Conservation (phyloP, 2,113 vertebrate species). For the Felis catus region DNA sequence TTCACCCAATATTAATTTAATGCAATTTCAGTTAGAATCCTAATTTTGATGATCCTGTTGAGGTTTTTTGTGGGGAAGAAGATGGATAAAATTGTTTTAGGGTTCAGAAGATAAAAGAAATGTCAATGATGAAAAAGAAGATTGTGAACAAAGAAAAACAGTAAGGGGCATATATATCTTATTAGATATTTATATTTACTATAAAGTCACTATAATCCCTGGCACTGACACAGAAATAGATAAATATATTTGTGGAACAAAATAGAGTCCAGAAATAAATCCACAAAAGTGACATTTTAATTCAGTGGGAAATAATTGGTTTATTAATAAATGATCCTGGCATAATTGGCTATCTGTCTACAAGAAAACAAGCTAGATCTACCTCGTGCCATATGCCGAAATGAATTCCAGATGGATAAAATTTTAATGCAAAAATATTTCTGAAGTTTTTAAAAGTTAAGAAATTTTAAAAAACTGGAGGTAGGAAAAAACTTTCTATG, state of each 20-base stretch:
- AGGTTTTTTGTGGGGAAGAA: not conserved
- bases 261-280: conserved; percentile 31
- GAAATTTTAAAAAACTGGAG: not conserved
- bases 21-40: not conserved
- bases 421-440: conserved; percentile 54
- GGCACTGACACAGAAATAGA: not conserved
- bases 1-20: not conserved
- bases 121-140: not conserved
- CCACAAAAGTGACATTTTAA: conserved; percentile 21
- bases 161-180: not conserved
- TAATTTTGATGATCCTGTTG: not conserved
- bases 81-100: not conserved
- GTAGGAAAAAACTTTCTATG: not conserved
- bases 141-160: not conserved
- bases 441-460: conserved; percentile 44
- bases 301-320: conserved; percentile 28
- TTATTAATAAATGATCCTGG: conserved; percentile 64
- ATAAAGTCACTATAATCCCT: not conserved
- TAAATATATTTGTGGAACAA: not conserved
- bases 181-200: conserved; percentile 34
- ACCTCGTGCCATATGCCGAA: conserved; percentile 44
- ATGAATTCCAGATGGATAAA: conserved; percentile 67
- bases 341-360: conserved; percentile 6
- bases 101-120: not conserved
- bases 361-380: conserved; percentile 56